Percentiles rank a stretch among this genome's conserved stretches.
These are phyloP conservation scores for Premnoplex brunnescens DNA, from an alignment of 2,797 vertebrate genomes.

Conservation along the genomic window DNA sequence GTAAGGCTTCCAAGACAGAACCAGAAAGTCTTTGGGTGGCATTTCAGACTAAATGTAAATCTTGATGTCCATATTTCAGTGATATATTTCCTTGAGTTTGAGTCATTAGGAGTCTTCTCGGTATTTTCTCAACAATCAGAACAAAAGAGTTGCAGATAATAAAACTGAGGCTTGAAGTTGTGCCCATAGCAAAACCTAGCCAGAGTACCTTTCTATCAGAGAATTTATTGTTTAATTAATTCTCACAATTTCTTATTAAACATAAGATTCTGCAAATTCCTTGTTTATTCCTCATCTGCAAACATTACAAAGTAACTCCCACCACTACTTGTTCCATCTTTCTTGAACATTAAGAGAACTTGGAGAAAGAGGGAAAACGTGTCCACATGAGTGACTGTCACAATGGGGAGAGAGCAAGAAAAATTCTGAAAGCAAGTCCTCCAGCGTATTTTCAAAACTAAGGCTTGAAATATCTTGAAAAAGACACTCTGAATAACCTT, in stretches of 20 bases:
- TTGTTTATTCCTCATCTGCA: background rate
- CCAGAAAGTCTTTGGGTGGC: conserved; percentile 36
- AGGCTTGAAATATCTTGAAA: background rate
- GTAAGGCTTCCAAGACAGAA: conserved; percentile 40
- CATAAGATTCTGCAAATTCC: background rate
- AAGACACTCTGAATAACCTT: background rate
- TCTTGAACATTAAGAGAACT: background rate
- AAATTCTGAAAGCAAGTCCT: background rate
- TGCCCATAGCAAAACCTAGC: background rate
- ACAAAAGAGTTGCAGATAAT: background rate
- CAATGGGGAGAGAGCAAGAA: background rate
- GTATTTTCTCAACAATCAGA: background rate
- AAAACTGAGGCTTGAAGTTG: background rate
- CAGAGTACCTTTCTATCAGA: background rate
- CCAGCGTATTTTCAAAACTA: background rate
- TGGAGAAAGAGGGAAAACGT: background rate
- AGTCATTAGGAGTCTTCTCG: background rate
- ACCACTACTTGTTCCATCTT: background rate
- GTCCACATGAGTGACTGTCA: background rate
- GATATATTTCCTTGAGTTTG: background rate
- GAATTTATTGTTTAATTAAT: background rate
- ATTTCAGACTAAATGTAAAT: conserved; percentile 35
- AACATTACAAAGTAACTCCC: background rate
- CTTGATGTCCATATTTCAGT: background rate
- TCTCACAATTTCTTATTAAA: background rate